Conservation (phyloP, 2,113 vertebrate genomes). For the Protobothrops mucrosquamatus region DNA sequence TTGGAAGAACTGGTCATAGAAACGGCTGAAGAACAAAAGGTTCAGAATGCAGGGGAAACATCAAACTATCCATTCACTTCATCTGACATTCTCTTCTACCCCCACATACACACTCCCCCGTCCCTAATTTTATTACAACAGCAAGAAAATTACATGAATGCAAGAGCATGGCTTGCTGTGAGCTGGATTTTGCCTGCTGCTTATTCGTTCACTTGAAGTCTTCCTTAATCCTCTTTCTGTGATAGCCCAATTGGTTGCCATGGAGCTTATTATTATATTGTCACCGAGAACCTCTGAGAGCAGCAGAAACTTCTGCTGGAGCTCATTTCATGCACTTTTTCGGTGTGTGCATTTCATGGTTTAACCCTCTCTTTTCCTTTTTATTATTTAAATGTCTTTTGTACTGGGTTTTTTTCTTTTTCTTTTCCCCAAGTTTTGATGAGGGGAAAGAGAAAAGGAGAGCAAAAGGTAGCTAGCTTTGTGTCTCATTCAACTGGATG, state of each 20-base stretch:
- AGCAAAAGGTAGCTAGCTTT: not conserved
- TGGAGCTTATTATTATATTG: not conserved
- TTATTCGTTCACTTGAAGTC: conserved; percentile 10
- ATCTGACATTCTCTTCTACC: not conserved
- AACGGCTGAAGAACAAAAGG: not conserved
- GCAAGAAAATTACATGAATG: not conserved
- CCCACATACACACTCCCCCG: not conserved
- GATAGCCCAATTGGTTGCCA: conserved; percentile 22
- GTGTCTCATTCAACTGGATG: no score
- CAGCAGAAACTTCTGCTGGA: not conserved
- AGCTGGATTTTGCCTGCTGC: not conserved
- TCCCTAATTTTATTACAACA: not conserved
- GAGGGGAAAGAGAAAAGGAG: not conserved
- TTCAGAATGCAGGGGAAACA: not conserved
- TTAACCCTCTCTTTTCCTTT: not conserved
- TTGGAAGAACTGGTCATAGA: not conserved
- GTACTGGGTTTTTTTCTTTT: not conserved
- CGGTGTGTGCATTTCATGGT: not conserved
- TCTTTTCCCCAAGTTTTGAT: no score
- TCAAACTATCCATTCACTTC: not conserved
- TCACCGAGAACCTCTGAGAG: conserved; percentile 2
- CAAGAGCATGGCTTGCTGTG: conserved; percentile 19
- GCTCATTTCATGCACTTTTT: not conserved
- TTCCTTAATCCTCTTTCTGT: conserved; percentile 25
- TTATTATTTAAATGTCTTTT: not conserved